Base-by-base conservation (phyloP, 2,888 invertebrate species). In the Xestia c-nigrum region DNA sequence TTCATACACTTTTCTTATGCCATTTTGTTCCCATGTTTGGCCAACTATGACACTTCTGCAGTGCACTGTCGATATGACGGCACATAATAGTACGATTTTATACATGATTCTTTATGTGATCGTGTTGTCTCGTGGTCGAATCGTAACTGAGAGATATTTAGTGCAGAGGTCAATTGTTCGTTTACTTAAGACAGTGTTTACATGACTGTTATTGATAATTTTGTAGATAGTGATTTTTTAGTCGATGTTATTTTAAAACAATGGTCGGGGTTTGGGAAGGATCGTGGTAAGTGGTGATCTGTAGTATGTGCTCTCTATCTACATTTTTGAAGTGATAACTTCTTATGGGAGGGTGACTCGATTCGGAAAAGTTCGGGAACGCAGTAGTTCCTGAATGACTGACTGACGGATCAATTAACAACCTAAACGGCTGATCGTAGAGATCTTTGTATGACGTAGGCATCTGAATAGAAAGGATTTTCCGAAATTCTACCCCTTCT, bases 41-140 rank as follows among this genome's bases (percentile, higher is more conserved):
- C 96, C 96, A 0, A 96, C 94, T 0, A 94, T 89, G 0, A 96
- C 94, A 24, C 90, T 91, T 82, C 89, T 94, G 4, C 91, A 82
- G 24, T 92, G 77, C 0, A 91, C 94, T 5, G 91, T 40, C 55
- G 87, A 84, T 24, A 91, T 63, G 0, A 90, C 66, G 1, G 88
- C 89, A 76, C 88, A 89, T 7, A 93, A 6, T 47, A 93, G 40
- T 19, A 84, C 5, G 10, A 83, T 72, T 71, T 80, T 84, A 47
- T 57, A 85, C 84, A 84, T 84, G 66, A 14, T 80, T 72, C 5
- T 68, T 50, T 65, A 40, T n/a, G n/a, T 31, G 61, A 65, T 55
- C 69, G 83, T 74, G 21, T 47, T 31, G 70, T 57, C 47, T 38
- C 50, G 94, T 52, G 55, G 92, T 67, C n/a, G 47, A 71, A 76